Evolutionary conservation across 35 echinoderm and acorn worm genomes (phyloP), one percentile per base, ranked within the genome.

Genomic region (Lytechinus variegatus): DNA sequence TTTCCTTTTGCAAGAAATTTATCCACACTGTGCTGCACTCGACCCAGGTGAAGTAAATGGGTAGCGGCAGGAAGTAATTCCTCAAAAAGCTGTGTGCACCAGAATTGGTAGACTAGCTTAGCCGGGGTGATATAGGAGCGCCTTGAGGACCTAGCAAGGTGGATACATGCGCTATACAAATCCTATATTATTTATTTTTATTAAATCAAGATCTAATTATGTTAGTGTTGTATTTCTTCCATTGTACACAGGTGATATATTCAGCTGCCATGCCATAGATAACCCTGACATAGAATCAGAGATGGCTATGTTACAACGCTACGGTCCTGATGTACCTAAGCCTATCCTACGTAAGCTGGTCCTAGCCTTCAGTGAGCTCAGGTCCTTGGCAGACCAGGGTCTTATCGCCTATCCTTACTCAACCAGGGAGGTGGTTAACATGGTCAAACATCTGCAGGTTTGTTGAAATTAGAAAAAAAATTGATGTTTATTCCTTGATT

Each of bases 371-470:
- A 95, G 98, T 10, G 98, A 99, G 54, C 95, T 99, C 19, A 95
- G 98, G 66, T 91, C 94, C 52, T 95, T 99, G 95, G 98, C 98
- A 9, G 98, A 99, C 91, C 97, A 99, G 95, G 97, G 97, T 21
- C 95, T 99, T 13, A 99, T 99, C 71, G 95, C 98, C 21, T 99
- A 99, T 87, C 98, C 98, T 10, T 99, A 99, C 95, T 99, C 98
- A 33, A 99, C 98, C 55, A 99, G 98, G 89, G 98, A 99, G 87
- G 98, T 99, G 3, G 98, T 99, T 95, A 99, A 99, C 94, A 99
- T 99, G 98, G 98, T 99, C 28, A 99, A 98, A 87, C 98, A 99
- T 95, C 94, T 99, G 56, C 90, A 99, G 98, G 98, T 99, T 88
- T 71, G 95, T 90, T 79, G 3, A 79, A 44, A 44, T 44, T 1